Base-by-base conservation (phyloP, 92 coral and sea anemone species). In the Parazoanthus darwini region DNA sequence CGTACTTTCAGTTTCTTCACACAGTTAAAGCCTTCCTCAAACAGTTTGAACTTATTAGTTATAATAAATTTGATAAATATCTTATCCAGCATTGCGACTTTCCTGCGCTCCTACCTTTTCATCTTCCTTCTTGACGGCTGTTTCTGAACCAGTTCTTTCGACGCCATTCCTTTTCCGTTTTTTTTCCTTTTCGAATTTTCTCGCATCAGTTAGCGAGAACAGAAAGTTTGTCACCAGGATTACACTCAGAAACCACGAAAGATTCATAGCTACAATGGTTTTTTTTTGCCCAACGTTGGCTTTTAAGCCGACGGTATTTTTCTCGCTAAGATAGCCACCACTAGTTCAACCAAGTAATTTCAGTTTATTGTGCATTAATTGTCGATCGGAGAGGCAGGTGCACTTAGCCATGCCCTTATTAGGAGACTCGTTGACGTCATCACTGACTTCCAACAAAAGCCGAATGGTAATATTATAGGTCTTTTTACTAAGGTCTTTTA, bases 361-460 rank as follows among this genome's bases (percentile, higher is more conserved):
- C 3, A 38, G 80, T 74, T 23, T 42, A 76, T 42, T 39, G 54
- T 20, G 80, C 80, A 76, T 76, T 39, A 76, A 76, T 76, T 76
- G 51, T 39, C 79, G 33, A 29, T 29, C 33, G 39, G 48, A 20
- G 13, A 10, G 80, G 80, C 80, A 76, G 80, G 50, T 76, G 80
- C 54, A 76, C 4, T 13, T 36, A 13, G 78, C 42, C 80, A 39
- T 76, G 80, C 25, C 80, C 80, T 39, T 76, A 76, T 76, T 25
- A 76, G 80, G 80, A 38, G 26, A 37, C 50, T 46, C 43, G 48
- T 39, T 76, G 80, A 76, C 7, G 80, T 76, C 80, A 76, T 22
- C 80, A 39, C 35, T 13, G 80, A 54, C 46, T n/a, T 76, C 13
- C 80, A 39, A 39, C 80, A 76, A 76, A 76, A 44, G 80, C 48